Conservation (phyloP, 2,113 vertebrate genomes). For the Saccopteryx bilineata region DNA sequence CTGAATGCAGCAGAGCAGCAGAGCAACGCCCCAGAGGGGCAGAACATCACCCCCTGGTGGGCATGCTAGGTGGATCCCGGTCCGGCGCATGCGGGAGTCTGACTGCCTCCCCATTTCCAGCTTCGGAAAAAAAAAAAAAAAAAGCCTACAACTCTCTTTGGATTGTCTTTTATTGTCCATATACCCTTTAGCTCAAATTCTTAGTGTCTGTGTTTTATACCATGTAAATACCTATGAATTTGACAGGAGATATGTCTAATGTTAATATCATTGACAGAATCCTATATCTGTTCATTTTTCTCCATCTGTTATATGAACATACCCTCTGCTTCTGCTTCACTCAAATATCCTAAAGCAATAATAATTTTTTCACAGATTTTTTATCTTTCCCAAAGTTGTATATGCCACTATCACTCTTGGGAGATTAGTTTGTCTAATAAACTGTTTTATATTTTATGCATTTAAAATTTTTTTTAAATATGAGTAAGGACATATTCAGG, state of each 20-base stretch:
- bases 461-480: background rate
- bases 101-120: no score
- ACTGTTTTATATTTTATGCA: constrained; percentile 20
- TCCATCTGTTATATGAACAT: background rate
- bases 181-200: background rate
- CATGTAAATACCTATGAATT: constrained; percentile 14
- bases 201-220: background rate
- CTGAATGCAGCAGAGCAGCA: no score
- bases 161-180: background rate
- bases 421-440: constrained; percentile 45
- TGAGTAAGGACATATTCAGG: constrained; percentile 62
- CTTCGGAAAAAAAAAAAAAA: no score
- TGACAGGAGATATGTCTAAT: constrained; percentile 59
- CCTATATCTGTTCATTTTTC: constrained; percentile 31
- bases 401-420: background rate
- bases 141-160: background rate
- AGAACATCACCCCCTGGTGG: no score
- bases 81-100: no score
- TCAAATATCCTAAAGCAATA: constrained; percentile 63
- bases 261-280: constrained; percentile 52
- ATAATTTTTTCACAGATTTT: constrained; percentile 63
- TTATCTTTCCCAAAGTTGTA: background rate
- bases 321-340: background rate
- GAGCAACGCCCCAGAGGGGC: no score
- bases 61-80: no score